These are phyloP conservation scores for Florisuga fusca DNA, from an alignment of 2,797 vertebrate genomes.

Conservation along the genomic window DNA sequence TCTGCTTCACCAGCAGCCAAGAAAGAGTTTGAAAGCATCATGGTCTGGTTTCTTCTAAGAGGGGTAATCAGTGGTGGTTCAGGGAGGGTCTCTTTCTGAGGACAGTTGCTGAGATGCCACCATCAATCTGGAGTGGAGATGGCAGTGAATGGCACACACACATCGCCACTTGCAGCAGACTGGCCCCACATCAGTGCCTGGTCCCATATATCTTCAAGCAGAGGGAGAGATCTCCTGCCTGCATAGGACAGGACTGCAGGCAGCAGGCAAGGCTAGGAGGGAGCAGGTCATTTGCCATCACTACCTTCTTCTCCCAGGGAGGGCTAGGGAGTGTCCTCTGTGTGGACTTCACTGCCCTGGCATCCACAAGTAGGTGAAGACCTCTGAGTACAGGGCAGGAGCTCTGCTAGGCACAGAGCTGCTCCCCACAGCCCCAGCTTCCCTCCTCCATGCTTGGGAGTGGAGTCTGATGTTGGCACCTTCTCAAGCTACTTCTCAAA, in stretches of 20 bases:
- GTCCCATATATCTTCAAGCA: background rate
- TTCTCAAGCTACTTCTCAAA: background rate
- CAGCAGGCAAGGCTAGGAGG: background rate
- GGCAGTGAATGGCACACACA: fast-evolving
- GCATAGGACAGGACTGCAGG: background rate
- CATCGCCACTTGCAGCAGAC: background rate
- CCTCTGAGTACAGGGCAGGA: background rate
- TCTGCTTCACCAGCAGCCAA: background rate
- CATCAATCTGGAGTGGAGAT: background rate
- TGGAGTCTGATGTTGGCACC: background rate
- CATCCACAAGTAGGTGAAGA: background rate
- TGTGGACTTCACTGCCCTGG: background rate
- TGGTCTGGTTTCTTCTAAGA: background rate
- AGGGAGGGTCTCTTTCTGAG: background rate
- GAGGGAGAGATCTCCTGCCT: background rate
- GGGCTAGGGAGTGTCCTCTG: background rate
- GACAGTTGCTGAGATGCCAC: background rate
- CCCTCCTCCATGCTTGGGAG: background rate
- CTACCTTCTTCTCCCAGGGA: background rate
- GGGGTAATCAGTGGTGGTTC: fast-evolving
- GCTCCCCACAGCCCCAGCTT: background rate
- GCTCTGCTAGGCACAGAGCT: background rate
- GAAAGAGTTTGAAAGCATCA: background rate
- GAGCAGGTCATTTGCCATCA: background rate
- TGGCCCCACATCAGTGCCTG: fast-evolving